Evolutionary conservation across 2,113 vertebrate species (phyloP), one percentile per base, ranked within the genome.

Genomic region (Silurus asotus): DNA sequence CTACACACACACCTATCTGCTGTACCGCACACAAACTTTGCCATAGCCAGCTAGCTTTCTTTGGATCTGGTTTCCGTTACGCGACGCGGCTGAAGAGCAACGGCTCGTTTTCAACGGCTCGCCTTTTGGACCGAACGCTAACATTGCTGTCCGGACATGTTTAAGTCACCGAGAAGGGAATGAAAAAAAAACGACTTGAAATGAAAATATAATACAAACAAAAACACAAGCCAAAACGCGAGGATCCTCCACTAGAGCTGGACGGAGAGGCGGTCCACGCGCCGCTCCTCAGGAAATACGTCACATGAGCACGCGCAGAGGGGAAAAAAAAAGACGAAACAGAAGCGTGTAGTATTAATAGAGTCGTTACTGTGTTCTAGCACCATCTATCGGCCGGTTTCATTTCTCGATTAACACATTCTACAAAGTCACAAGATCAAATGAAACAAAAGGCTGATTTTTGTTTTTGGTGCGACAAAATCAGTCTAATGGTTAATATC

Each of bases 221-320:
- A 61, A 87, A 83, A 83, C 25, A 87, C 69, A 78, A 15, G 72
- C 15, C 14, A 19, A 93, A 92, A 89, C 91, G 93, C 6, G 86
- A 74, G 65, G 62, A 81, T 81, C 90, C 92, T 91, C 91, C 87
- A 88, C 89, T 75, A 75, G 91, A 86, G 87, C 89, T 89, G 84
- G 91, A 89, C 88, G 91, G 65, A 87, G 87, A 88, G 85, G 93
- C 90, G 90, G 92, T 93, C 91, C 88, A 69, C 67, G 87, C 89
- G 89, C 92, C 85, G 93, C 92, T 93, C 92, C 92, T 87, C 94
- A 95, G 94, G 95, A 96, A 96, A 94, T 94, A 95, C 95, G 95
- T 96, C 94, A 96, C 94, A 95, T 89, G 81, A 82, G 89, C 89
- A 92, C 69, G 58, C 64, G 55, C 25, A 82, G 91, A 91, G 90